Percentiles rank a stretch among this genome's conserved stretches.
Evolutionary conservation across 2,797 vertebrate species (phyloP).

Genomic region (Eremophila alpestris): DNA sequence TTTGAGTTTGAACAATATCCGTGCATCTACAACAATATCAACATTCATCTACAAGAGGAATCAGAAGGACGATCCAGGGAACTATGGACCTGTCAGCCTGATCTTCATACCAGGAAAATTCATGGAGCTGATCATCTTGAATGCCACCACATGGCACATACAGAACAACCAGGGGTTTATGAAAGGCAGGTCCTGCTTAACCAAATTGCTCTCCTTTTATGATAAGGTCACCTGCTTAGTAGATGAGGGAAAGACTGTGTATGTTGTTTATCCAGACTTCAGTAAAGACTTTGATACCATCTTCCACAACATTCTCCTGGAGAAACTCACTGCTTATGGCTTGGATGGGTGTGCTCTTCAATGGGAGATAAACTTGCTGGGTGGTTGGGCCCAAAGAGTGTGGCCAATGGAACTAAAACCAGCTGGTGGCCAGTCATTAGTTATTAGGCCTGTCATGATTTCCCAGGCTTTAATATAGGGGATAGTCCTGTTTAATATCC

Average conservation of each 20-base stretch:
- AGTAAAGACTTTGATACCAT: neutral
- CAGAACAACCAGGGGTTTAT: neutral
- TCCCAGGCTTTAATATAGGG: neutral
- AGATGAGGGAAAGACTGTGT: neutral
- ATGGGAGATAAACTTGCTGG: neutral
- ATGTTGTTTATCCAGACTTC: neutral
- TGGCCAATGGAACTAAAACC: neutral
- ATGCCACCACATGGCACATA: neutral
- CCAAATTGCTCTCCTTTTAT: neutral
- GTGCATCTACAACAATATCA: neutral
- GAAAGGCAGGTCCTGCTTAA: neutral
- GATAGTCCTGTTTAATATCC: neutral
- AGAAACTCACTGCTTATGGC: neutral
- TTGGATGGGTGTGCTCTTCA: neutral
- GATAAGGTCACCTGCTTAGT: neutral
- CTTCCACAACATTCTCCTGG: neutral
- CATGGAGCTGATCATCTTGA: neutral
- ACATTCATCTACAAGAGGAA: too few species aligned
- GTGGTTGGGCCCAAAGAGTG: neutral
- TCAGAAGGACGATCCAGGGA: neutral
- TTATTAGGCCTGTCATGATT: neutral
- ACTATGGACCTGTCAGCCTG: neutral
- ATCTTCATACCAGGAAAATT: neutral
- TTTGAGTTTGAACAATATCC: neutral
- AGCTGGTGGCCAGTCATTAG: neutral